Evolutionary conservation across 2,113 vertebrate species (phyloP).

Genomic region (Chloropsis hardwickii): DNA sequence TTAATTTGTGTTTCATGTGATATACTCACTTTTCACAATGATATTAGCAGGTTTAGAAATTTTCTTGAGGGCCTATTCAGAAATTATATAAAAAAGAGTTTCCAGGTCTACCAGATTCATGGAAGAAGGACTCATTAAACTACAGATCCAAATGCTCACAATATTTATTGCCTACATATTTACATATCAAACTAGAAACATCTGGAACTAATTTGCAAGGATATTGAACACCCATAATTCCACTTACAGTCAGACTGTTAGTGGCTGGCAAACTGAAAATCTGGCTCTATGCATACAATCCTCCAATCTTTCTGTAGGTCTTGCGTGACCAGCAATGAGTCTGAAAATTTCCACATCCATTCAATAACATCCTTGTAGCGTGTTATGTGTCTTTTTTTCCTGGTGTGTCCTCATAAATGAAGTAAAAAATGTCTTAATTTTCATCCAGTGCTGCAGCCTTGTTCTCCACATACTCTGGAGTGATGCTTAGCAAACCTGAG

Average conservation of each 20-base stretch:
- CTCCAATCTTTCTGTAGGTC: not conserved
- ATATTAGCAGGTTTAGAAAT: not conserved
- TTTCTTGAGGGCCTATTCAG: not conserved
- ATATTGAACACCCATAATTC: not conserved
- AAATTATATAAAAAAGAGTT: not conserved
- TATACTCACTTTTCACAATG: not conserved
- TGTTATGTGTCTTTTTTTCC: not conserved
- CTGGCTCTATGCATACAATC: not conserved
- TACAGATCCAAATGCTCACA: not conserved
- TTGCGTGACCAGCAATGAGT: not conserved
- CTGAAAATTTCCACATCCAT: not conserved
- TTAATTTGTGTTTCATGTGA: not conserved
- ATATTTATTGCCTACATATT: not conserved
- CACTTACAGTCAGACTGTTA: not conserved
- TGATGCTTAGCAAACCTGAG: not conserved
- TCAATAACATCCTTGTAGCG: not conserved
- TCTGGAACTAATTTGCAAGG: not conserved
- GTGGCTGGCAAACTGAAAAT: not conserved
- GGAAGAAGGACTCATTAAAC: not conserved
- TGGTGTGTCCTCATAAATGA: not conserved
- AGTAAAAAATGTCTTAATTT: not conserved
- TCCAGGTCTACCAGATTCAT: not conserved
- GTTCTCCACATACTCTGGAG: not conserved
- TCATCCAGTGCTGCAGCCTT: accelerated
- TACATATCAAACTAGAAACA: conserved; percentile 7